Base-by-base conservation (phyloP, 2,888 invertebrate genomes). In the Polia nebulosa region DNA sequence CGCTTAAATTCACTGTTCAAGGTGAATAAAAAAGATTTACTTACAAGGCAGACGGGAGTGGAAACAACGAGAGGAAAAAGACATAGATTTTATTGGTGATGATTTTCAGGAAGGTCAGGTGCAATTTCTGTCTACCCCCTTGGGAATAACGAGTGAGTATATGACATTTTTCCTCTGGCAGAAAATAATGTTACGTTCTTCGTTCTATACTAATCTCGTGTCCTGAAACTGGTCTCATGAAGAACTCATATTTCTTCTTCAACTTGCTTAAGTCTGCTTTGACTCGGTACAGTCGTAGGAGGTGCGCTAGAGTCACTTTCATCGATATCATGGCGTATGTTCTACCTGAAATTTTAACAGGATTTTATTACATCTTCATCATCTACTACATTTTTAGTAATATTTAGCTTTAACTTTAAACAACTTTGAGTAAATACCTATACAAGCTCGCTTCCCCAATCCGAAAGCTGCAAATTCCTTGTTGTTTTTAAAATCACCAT, bases 171-270 rank as follows among this genome's bases (percentile, higher is more conserved):
- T 1, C 9, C 8, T 20, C 9, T 2, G 2, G 11, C 45, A 22
- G 22, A 22, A 45, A 5, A 13, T 13, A 22, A 2, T 22, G 15
- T 45, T 45, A 45, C 22, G 45, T 57, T 17, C 73, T 61, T 5
- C 44, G 47, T 36, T 70, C 70, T 53, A 78, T 39, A 22, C 41
- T 63, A 27, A 82, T 73, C 36, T 79, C 57, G 34, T 88, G 77
- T 4, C 89, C 90, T 0, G 83, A 80, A 0, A 49, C 73, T 0
- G 91, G 88, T 65, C 85, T 89, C 36, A 88, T 34, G 36, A 89
- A 62, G 0, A 85, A 69, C 20, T 89, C 88, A 0, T 86, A 58
- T 32, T 83, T 85, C 3, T 82, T 36, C 7, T 72, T 56, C 39
- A 86, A 41, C 25, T 83, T 76, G 6, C 72, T 82, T 55, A 80